These are phyloP conservation scores for Blera fallax DNA, from an alignment of 2,888 invertebrate genomes.

Conservation along the genomic window DNA sequence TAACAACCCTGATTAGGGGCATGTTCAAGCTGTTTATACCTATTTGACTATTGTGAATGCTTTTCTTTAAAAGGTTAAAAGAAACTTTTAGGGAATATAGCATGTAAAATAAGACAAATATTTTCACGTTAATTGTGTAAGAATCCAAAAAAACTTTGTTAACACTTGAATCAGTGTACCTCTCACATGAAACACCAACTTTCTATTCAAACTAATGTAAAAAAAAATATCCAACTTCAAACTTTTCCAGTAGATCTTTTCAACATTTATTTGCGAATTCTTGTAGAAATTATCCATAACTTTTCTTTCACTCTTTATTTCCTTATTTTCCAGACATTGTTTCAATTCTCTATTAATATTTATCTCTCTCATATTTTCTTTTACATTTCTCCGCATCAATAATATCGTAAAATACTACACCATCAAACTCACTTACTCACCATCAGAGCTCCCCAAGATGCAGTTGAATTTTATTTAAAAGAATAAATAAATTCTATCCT, in stretches of 20 bases:
- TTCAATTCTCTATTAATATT: neutral
- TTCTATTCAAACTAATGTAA: neutral
- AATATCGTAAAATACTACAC: constrained; percentile 10
- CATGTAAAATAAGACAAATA: too few species aligned
- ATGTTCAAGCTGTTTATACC: too few species aligned
- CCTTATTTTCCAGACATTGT: neutral
- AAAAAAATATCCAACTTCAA: neutral
- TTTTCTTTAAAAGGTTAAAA: too few species aligned
- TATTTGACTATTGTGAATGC: too few species aligned
- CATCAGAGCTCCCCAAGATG: constrained; percentile 12
- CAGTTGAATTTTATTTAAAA: constrained; percentile 12
- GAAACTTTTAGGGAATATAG: too few species aligned
- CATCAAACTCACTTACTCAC: constrained; percentile 36
- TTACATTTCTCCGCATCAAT: constrained; percentile 16
- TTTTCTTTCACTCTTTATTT: neutral
- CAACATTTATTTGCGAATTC: constrained; percentile 33
- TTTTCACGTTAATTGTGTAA: too few species aligned
- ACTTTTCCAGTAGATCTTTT: neutral
- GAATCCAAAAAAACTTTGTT: too few species aligned
- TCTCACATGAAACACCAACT: neutral
- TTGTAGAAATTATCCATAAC: constrained; percentile 23
- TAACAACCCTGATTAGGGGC: too few species aligned
- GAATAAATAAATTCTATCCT: neutral
- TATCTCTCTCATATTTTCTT: neutral
- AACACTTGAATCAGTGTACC: too few species aligned